Conservation (phyloP, 2,797 vertebrate species). For the Dendrocincla tyrannina region DNA sequence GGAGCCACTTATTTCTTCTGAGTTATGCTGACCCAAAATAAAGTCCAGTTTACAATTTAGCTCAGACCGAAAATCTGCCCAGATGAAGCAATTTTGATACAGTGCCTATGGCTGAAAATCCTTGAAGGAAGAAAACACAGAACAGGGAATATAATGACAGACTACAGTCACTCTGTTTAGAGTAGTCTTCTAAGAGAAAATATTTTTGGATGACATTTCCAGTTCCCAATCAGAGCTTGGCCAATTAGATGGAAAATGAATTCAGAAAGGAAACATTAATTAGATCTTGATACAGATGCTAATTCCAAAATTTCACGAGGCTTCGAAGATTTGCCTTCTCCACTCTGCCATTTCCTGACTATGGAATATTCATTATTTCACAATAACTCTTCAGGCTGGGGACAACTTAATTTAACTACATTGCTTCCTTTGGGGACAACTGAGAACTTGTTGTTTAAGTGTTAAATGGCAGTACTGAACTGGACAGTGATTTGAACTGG, state of each 20-base stretch:
- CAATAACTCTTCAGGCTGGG: not conserved
- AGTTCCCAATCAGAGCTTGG: constrained; percentile 37
- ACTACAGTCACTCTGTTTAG: not conserved
- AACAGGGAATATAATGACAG: not conserved
- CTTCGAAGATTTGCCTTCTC: not conserved
- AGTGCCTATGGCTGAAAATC: not conserved
- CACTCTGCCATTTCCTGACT: not conserved
- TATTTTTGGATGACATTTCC: constrained; percentile 39
- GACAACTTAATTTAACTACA: constrained; percentile 7
- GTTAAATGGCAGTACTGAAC: not conserved
- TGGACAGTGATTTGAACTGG: not conserved
- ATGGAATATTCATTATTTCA: constrained; percentile 30
- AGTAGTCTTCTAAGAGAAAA: constrained; percentile 5
- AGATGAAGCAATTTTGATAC: not conserved
- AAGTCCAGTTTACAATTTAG: not conserved
- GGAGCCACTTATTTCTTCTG: not conserved
- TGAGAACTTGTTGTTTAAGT: not conserved
- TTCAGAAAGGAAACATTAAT: constrained; percentile 45
- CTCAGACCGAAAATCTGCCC: not conserved
- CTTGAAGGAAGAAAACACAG: not conserved
- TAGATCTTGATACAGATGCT: not conserved
- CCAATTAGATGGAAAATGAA: constrained; percentile 44
- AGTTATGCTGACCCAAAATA: not conserved
- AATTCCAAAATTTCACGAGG: not conserved
- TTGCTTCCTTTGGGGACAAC: not conserved